phyloP scores from a whole-genome alignment of 2,888 invertebrate species.

The Campoplex nolae region DNA sequence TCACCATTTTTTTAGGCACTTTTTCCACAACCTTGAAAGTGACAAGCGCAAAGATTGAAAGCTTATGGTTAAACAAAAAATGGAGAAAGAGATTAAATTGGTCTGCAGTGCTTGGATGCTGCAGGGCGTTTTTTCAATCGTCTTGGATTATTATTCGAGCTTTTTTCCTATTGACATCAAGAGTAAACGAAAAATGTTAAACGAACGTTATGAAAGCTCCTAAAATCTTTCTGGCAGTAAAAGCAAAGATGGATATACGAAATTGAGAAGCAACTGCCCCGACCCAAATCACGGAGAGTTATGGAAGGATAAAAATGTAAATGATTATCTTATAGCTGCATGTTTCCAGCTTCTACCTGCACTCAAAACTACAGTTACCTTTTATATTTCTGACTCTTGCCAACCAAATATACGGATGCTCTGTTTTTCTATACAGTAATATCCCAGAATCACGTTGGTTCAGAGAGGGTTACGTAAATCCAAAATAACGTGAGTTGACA shows the following conservation, averaged over 20 bases:
- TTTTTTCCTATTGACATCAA: background rate
- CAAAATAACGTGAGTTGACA: no score
- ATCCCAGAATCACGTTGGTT: no score
- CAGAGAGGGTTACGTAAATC: no score
- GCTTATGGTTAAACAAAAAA: slow-evolving; percentile 67
- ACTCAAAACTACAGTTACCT: slow-evolving; percentile 33
- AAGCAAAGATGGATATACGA: slow-evolving; percentile 21
- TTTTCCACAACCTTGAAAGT: slow-evolving; percentile 35
- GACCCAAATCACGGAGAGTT: slow-evolving; percentile 71
- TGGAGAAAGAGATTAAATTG: slow-evolving; percentile 65
- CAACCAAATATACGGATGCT: slow-evolving; percentile 58
- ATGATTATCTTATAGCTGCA: slow-evolving; percentile 68
- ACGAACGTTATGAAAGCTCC: background rate
- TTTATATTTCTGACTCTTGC: slow-evolving; percentile 49
- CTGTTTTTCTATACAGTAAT: slow-evolving; percentile 21
- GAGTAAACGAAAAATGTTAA: background rate
- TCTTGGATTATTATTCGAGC: background rate
- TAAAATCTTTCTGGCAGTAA: background rate
- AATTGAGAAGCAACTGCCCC: slow-evolving; percentile 67
- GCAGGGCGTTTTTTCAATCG: background rate
- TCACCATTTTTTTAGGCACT: slow-evolving; percentile 19
- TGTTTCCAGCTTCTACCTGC: slow-evolving; percentile 37
- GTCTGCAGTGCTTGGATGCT: slow-evolving; percentile 55
- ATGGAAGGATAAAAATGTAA: slow-evolving; percentile 74
- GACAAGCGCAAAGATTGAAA: slow-evolving; percentile 60